Evolutionary conservation across 2,888 invertebrate genomes (phyloP), one percentile per base, ranked within the genome.

Genomic region (Callyntrura guangdongensis): DNA sequence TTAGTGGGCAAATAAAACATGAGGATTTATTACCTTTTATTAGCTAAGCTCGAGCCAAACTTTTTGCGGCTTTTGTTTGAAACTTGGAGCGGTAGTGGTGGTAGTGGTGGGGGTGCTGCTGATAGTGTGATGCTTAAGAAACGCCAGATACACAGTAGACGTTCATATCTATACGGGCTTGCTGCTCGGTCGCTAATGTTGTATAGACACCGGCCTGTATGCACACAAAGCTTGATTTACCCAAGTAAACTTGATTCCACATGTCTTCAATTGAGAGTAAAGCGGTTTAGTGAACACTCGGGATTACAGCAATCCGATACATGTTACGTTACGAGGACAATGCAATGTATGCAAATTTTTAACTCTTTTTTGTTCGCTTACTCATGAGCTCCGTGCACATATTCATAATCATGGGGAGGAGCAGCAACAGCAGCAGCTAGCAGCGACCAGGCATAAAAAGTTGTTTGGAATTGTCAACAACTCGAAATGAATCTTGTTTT

Each of bases 11-110:
- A 90, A 90, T 90, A 90, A 90, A 90, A 90, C 90, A 90, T 45
- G 90, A 90, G 86, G 90, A 90, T 90, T 90, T 90, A 90, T 90
- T 90, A 90, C 90, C 90, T 90, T 90, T 90, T 90, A 90, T 90
- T 90, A 90, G 90, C 90, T 90, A 86, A 82, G 85, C 90, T 56
- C 72, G 64, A 86, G 90, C 90, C 90, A 90, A 90, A 86, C 82
- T 90, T 90, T 90, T 86, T 90, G 86, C 85, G 86, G 86, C 86
- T 82, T 90, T 90, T 90, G 89, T 89, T 85, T 89, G 84, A 89
- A 79, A 82, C 82, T 88, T 6, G 47, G 27, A 72, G 49, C 49
- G 22, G 22, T 84, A n/a, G 47, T 20, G 82, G 49, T 56, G 79
- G 61, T 22, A 45, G 82, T 67, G 49, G 72, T 83, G 82, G 49